A percentile compares a stretch with the other conserved stretches of the same genome.
phyloP scores from a whole-genome alignment of 2,797 vertebrate genomes.

The Limosa lapponica region DNA sequence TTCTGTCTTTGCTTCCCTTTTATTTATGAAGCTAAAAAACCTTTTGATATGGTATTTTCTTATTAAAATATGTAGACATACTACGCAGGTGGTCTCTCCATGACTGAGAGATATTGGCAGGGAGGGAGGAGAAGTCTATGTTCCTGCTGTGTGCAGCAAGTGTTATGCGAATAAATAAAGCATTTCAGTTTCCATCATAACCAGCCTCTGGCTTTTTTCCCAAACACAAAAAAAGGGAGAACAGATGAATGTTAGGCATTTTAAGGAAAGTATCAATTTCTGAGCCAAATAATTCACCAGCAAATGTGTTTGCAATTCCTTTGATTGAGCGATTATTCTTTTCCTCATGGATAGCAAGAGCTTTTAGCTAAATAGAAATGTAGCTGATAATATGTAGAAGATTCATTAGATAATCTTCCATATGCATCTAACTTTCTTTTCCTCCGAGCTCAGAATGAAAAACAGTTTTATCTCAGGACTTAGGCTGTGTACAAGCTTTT shows the following conservation, averaged over 20 bases:
- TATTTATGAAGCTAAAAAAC: neutral
- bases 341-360: neutral
- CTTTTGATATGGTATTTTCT: neutral
- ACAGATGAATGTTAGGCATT: neutral
- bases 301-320: neutral
- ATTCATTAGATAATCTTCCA: neutral
- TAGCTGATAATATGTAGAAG: neutral
- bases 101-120: neutral
- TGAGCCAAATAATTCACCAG: neutral
- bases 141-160: slow-evolving; percentile 18
- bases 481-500: neutral
- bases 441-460: neutral
- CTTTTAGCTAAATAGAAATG: neutral
- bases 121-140: neutral
- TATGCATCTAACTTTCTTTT: neutral
- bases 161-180: slow-evolving; percentile 29
- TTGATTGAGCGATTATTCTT: neutral
- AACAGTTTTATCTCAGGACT: neutral
- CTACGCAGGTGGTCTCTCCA: neutral
- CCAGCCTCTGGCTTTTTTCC: neutral
- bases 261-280: slow-evolving; percentile 4
- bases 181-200: slow-evolving; percentile 30
- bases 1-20: neutral
- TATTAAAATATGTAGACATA: slow-evolving; percentile 10
- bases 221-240: neutral